Evolutionary conservation across 2,888 invertebrate genomes (phyloP), one percentile per base, ranked within the genome.

Genomic region (Panopea generosa): DNA sequence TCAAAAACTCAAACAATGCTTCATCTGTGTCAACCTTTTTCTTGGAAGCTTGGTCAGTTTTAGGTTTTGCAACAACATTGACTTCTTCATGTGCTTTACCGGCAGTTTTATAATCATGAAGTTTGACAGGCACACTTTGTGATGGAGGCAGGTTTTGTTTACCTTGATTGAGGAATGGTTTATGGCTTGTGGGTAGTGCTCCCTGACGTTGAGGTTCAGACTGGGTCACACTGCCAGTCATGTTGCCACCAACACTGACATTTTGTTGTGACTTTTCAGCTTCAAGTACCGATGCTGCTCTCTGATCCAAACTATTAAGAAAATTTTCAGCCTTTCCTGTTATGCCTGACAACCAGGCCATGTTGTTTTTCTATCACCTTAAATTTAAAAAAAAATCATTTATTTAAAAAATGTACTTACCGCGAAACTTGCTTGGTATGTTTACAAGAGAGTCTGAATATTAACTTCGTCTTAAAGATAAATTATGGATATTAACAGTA

Each of bases 311-410:
- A 88, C 95, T 95, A 87, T 96, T 96, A 22, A 96, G 93, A 71
- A 96, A 94, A 87, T 94, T 94, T 89, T 96, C 96, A 16, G 96
- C 96, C 78, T 95, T 96, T 29, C 95, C 96, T 72, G 96, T 96
- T 67, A 96, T 93, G 75, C 95, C 96, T 75, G 95, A 94, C 70
- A 96, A 94, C 96, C 96, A 96, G 82, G 96, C 94, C 95, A 96
- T 96, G 18, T 53, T 84, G 50, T 40, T 22, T n/a, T 24, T 29
- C 45, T 9, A 20, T 27, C 27, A 43, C 38, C 67, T 66, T 29
- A 61, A 63, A 61, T 50, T 43, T n/a, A 60, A 29, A 27, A 9
- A 29, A 33, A 33, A 56, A 16, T 53, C 20, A 9, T 20, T n/a
- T n/a, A n/a, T n/a, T n/a, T n/a, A n/a, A n/a, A n/a, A n/a, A n/a